These are phyloP conservation scores for Heliothis virescens DNA, from an alignment of 1,140 invertebrate genomes.

Conservation along the genomic window DNA sequence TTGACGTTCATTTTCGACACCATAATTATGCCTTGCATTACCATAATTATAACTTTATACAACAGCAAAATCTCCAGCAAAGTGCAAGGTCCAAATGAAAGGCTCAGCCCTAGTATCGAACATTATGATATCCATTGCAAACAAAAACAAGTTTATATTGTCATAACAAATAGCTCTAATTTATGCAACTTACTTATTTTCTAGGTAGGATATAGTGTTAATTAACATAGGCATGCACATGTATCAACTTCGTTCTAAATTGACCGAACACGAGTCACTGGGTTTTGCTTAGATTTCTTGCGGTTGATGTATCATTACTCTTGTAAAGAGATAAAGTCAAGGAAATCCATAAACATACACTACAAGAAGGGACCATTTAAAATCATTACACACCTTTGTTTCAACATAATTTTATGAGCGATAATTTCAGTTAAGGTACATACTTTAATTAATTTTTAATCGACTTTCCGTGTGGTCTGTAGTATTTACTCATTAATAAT, in stretches of 20 bases:
- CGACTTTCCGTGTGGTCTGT: not conserved
- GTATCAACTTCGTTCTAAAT: not conserved
- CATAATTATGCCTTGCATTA: too few relatives aligned
- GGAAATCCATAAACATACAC: not conserved
- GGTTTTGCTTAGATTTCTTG: not conserved
- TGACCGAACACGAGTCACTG: not conserved
- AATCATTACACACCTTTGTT: too few relatives aligned
- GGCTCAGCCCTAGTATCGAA: not conserved
- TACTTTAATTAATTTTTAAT: not conserved
- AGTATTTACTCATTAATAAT: conserved; percentile 6
- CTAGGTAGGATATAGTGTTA: too few relatives aligned
- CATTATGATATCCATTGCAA: not conserved
- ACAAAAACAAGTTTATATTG: not conserved
- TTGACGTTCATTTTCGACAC: too few relatives aligned
- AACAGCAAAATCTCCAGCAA: too few relatives aligned
- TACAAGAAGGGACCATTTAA: too few relatives aligned
- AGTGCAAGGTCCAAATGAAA: too few relatives aligned
- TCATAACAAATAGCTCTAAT: not conserved
- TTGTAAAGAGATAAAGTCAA: not conserved
- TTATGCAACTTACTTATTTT: not conserved
- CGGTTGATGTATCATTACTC: not conserved
- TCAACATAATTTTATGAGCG: too few relatives aligned
- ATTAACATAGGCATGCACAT: too few relatives aligned
- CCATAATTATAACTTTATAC: too few relatives aligned
- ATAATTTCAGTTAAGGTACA: not conserved